Evolutionary conservation across 2,113 vertebrate species (phyloP).

Genomic region (Clarias magur): DNA sequence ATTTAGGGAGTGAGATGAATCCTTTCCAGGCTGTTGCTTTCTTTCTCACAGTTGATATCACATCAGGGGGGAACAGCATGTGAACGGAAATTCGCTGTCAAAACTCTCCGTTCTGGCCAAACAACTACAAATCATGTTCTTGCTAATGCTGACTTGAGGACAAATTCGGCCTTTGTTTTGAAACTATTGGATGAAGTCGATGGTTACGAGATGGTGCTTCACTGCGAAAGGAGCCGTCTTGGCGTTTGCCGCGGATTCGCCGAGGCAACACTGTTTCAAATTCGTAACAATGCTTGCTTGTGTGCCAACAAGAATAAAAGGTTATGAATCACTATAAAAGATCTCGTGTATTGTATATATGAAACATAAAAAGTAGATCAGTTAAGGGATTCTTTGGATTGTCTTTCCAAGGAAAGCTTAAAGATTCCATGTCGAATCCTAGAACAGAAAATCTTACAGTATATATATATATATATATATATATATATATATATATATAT

Average conservation of each 20-base stretch:
- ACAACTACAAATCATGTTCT: slow-evolving; percentile 30
- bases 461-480: too few relatives aligned
- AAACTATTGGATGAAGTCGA: not conserved
- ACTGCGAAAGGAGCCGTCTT: not conserved
- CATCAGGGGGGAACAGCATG: slow-evolving; percentile 26
- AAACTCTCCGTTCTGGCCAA: slow-evolving; percentile 35
- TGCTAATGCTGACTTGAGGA: not conserved
- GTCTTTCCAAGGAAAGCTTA: not conserved
- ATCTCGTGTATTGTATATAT: not conserved
- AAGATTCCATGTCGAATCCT: not conserved
- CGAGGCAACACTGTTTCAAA: not conserved
- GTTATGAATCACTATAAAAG: not conserved
- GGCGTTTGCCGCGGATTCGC: not conserved
- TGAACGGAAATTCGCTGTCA: slow-evolving; percentile 31
- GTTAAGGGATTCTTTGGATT: not conserved
- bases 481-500: too few relatives aligned
- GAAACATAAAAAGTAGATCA: not conserved
- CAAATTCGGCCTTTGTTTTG: not conserved
- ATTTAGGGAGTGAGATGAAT: slow-evolving; percentile 35
- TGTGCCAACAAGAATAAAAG: not conserved
- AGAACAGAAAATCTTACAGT: not conserved
- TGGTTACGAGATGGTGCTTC: not conserved
- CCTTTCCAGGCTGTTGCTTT: slow-evolving; percentile 3
- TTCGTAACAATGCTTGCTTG: not conserved
- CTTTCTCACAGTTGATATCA: slow-evolving; percentile 18